Base-by-base conservation (phyloP, 1,140 invertebrate species). In the Hydropsyche tenuis region DNA sequence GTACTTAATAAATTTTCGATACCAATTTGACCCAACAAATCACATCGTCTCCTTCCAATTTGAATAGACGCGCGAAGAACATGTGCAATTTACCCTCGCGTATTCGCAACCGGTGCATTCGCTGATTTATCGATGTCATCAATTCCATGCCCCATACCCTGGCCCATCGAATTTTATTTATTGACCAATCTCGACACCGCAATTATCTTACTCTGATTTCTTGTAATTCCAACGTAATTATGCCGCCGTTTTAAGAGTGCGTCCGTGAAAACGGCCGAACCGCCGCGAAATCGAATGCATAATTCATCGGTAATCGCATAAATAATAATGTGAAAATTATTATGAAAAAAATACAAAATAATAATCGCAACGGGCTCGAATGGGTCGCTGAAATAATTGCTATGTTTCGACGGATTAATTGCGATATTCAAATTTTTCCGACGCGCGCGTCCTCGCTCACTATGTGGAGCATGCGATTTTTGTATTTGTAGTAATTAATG, bases 41-140 rank as follows among this genome's bases (percentile, higher is more conserved):
- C n/a, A n/a, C n/a, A n/a, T n/a, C n/a, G n/a, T n/a, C n/a, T n/a
- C n/a, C n/a, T n/a, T n/a, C n/a, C n/a, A n/a, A n/a, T n/a, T n/a
- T n/a, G 30, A 37, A 37, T 9, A 37, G 9, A 37, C 30, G 9
- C 9, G 30, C 30, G 30, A 37, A 37, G 3, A 9, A 3, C 3
- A 37, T 37, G 3, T 9, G 30, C 30, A 37, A 37, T 4, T 3
- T 37, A 9, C 30, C 3, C 9, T 37, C 30, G 30, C 30, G 30
- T 4, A 37, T 37, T 9, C 30, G 3, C 9, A 9, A 9, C 30
- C 30, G 27, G 11, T 70, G 68, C 68, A 70, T 16, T 53, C 46
- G 16, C 56, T 70, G 68, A 70, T 70, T 70, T 56, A 70, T 70
- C 23, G 48, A 30, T 56, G 43, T 48, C 65, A 68, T 68, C 65